Conservation (phyloP, 2,797 vertebrate genomes). For the Takifugu rubripes region DNA sequence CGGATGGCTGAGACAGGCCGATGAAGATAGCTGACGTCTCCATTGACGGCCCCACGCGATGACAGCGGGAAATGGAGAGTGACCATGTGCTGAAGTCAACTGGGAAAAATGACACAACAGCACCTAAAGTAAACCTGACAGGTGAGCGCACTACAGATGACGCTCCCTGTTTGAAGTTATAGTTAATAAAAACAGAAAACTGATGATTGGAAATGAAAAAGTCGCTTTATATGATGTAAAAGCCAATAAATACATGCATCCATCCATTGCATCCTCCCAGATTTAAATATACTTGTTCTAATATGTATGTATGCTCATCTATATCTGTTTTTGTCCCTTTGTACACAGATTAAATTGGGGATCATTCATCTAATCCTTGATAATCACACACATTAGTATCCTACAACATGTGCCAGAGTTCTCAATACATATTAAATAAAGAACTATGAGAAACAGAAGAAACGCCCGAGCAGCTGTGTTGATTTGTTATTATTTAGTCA, state of each 20-base stretch:
- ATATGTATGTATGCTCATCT: not conserved
- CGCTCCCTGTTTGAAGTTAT: not conserved
- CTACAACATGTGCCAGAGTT: not conserved
- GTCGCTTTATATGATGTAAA: no score
- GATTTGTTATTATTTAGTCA: conserved; percentile 71
- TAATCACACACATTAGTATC: conserved; percentile 10
- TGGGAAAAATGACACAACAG: no score
- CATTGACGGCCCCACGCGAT: not conserved
- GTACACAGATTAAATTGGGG: conserved; percentile 9
- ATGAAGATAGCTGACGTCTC: not conserved
- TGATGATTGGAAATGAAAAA: no score
- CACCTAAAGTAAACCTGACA: not conserved
- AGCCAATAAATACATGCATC: no score
- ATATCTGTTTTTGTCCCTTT: not conserved
- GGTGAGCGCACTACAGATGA: not conserved
- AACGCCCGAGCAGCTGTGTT: conserved; percentile 27
- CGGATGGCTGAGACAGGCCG: not conserved
- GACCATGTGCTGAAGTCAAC: no score
- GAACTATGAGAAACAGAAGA: conserved; percentile 8
- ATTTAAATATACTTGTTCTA: no score
- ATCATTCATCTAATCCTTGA: conserved; percentile 22
- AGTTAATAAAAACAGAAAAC: not conserved
- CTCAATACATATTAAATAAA: conserved; percentile 43
- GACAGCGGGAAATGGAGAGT: no score
- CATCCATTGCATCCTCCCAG: no score